phyloP scores from a whole-genome alignment of 2,888 invertebrate genomes.

The Tethea ocularis region DNA sequence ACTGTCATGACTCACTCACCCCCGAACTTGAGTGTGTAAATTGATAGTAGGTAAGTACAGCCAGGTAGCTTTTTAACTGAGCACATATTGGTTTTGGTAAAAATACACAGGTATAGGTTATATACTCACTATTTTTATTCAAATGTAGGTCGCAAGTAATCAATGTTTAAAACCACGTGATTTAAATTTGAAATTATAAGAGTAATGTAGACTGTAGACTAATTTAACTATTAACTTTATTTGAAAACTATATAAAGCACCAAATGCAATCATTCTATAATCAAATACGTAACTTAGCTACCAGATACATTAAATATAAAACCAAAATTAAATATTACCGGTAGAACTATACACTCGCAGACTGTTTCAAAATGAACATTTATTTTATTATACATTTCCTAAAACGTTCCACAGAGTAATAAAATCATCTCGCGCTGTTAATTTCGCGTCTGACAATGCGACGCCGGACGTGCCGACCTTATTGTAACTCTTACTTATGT shows the following conservation, averaged over 20 bases:
- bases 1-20: conserved; percentile 22
- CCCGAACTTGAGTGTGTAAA: conserved; percentile 20
- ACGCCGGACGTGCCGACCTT: conserved; percentile 62
- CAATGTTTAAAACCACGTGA: not conserved
- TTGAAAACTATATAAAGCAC: too few species aligned
- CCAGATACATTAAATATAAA: too few species aligned
- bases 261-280: too few species aligned
- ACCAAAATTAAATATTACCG: too few species aligned
- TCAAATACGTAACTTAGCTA: not conserved
- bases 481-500: conserved; percentile 52
- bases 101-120: too few species aligned
- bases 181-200: too few species aligned
- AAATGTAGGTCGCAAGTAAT: conserved; percentile 4
- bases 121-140: not conserved
- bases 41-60: conserved; percentile 15
- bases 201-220: too few species aligned
- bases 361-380: not conserved
- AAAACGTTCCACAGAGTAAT: conserved; percentile 19
- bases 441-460: conserved; percentile 37
- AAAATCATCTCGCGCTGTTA: conserved; percentile 40
- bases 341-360: not conserved
- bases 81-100: not conserved
- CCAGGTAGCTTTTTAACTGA: not conserved
- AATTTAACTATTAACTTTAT: too few species aligned
- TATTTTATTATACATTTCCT: conserved; percentile 2